Percentiles rank a stretch among this genome's conserved stretches.
phyloP scores from a whole-genome alignment of 2,797 vertebrate species.

The Crax fasciolata region DNA sequence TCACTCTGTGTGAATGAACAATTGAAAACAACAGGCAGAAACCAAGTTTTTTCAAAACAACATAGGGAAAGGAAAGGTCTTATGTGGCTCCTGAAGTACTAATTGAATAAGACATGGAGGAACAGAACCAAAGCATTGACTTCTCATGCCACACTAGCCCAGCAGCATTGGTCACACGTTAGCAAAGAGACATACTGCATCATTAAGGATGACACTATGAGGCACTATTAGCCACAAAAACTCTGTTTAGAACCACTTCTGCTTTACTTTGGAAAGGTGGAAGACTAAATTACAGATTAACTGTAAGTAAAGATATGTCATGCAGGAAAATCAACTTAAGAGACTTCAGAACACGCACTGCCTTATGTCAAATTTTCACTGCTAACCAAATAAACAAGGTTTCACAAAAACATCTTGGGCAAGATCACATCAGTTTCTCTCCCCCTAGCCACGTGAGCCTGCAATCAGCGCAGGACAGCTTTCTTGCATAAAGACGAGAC shows the following conservation, averaged over 20 bases:
- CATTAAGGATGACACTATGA: not conserved
- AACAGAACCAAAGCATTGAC: not conserved
- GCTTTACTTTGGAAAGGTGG: not conserved
- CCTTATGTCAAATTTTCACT: not conserved
- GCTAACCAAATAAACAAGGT: not conserved
- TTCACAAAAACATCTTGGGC: not conserved
- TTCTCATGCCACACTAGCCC: not conserved
- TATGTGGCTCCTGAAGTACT: not conserved
- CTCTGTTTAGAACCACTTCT: not conserved
- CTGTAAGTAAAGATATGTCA: not conserved
- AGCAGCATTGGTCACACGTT: not conserved
- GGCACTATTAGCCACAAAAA: not conserved
- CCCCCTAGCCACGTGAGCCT: not conserved
- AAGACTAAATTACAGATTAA: not conserved
- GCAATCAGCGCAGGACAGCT: conserved; percentile 3
- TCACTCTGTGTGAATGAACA: not conserved
- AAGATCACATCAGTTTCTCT: not conserved
- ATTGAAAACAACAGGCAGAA: not conserved
- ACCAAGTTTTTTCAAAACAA: not conserved
- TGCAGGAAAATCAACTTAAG: not conserved
- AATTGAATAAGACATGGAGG: not conserved
- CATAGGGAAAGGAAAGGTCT: rapidly evolving
- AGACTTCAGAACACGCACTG: not conserved
- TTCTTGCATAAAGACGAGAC: conserved; percentile 48
- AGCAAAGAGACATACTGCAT: not conserved